A percentile compares a stretch with the other conserved stretches of the same genome.
Evolutionary conservation across 2,888 invertebrate species (phyloP).

Genomic region (Nematopogon swammerdamellus): DNA sequence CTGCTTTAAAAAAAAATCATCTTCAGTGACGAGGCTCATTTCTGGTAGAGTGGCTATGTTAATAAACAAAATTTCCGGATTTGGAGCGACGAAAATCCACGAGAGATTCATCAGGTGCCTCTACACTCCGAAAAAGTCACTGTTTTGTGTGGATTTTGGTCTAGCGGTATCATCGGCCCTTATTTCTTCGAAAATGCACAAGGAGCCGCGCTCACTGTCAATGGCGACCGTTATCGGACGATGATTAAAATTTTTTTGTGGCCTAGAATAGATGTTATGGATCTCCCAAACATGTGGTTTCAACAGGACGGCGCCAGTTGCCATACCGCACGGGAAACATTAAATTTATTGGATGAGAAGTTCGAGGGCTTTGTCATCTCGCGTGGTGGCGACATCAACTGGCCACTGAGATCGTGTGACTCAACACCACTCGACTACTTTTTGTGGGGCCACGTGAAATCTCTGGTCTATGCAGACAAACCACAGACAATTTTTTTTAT

Average conservation of each 20-base stretch:
- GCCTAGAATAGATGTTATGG: background rate
- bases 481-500: too few relatives aligned
- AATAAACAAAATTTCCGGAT: background rate
- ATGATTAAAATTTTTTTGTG: background rate
- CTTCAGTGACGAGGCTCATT: background rate
- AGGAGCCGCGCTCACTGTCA: constrained; percentile 1
- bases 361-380: constrained; percentile 10
- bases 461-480: background rate
- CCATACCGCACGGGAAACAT: background rate
- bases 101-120: background rate
- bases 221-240: background rate
- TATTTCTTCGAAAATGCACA: background rate
- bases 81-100: constrained; percentile 1
- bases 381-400: constrained; percentile 8
- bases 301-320: constrained; percentile 1
- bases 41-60: background rate
- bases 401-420: constrained; percentile 7
- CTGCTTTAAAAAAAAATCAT: background rate
- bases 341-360: constrained; percentile 3
- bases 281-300: constrained; percentile 1
- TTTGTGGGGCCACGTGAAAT: constrained; percentile 3
- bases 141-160: background rate
- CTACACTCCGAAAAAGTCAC: background rate
- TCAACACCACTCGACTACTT: too few relatives aligned
- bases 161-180: constrained; percentile 1